phyloP scores from a whole-genome alignment of 2,888 invertebrate species.

The Archips xylosteana region DNA sequence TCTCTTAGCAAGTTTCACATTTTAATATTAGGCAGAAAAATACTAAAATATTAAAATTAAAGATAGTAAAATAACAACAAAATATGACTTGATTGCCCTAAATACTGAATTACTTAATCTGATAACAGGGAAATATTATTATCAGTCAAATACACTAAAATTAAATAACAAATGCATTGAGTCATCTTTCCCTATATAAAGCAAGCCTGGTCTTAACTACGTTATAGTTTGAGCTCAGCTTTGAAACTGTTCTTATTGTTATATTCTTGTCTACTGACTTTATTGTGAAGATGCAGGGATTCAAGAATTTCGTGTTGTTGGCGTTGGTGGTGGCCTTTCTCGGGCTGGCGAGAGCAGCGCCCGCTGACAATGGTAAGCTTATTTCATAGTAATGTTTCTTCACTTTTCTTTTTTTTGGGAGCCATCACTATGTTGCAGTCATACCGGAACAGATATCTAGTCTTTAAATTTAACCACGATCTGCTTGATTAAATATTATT shows the following conservation, averaged over 20 bases:
- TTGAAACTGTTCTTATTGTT: slow-evolving; percentile 1
- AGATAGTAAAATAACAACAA: too few species aligned
- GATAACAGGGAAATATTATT: neutral
- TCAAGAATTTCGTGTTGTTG: slow-evolving; percentile 22
- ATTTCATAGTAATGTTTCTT: too few species aligned
- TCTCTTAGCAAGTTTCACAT: too few species aligned
- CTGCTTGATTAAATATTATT: too few species aligned
- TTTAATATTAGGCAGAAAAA: too few species aligned
- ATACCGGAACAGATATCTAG: too few species aligned
- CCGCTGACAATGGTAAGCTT: slow-evolving; percentile 13
- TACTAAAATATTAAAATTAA: too few species aligned
- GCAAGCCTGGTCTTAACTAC: neutral
- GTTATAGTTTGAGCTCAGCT: neutral
- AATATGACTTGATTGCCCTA: too few species aligned
- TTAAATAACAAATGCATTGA: neutral
- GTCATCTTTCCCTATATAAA: neutral
- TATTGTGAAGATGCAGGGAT: slow-evolving; percentile 31
- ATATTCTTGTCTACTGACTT: neutral
- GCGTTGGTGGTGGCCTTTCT: slow-evolving; percentile 22
- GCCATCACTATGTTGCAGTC: too few species aligned
- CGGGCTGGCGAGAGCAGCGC: slow-evolving; percentile 19
- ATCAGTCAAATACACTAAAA: neutral
- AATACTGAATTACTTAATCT: neutral
- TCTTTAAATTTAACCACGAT: too few species aligned
- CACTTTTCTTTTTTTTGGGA: too few species aligned